Conservation (phyloP, 2,797 vertebrate genomes). For the Sardinella longiceps region DNA sequence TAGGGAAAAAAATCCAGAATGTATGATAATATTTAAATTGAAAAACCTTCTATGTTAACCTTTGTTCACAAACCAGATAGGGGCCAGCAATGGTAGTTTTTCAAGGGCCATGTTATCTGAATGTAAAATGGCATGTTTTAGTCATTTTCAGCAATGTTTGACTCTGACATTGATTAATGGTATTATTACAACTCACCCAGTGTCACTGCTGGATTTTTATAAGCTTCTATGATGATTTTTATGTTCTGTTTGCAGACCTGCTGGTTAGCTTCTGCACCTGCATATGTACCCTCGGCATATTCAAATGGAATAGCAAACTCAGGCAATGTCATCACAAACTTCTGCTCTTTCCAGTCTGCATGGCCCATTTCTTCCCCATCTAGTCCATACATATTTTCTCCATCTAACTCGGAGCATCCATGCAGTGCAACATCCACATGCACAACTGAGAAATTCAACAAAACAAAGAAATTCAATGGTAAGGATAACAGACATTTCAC, state of each 20-base stretch:
- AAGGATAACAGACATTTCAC: too few species aligned
- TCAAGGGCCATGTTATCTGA: too few species aligned
- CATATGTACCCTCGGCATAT: fast-evolving
- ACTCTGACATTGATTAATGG: too few species aligned
- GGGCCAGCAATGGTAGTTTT: too few species aligned
- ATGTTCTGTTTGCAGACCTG: conserved; percentile 28
- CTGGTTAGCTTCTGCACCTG: fast-evolving
- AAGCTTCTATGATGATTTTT: fast-evolving
- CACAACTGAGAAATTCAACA: not conserved
- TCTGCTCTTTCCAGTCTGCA: conserved; percentile 34
- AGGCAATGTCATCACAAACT: conserved; percentile 22
- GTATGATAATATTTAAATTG: too few species aligned
- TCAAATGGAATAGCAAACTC: fast-evolving
- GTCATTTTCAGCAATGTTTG: too few species aligned
- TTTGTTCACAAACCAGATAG: too few species aligned
- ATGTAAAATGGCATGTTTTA: too few species aligned
- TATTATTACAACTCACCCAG: conserved; percentile 32
- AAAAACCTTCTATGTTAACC: too few species aligned
- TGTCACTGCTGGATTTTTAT: conserved; percentile 14
- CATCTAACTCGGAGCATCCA: not conserved
- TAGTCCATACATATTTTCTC: not conserved
- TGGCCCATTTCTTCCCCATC: not conserved
- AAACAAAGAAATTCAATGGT: too few species aligned
- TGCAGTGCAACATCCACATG: not conserved
- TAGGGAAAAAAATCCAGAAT: too few species aligned